phyloP scores from a whole-genome alignment of 1,140 invertebrate species.

The Papilio xuthus region DNA sequence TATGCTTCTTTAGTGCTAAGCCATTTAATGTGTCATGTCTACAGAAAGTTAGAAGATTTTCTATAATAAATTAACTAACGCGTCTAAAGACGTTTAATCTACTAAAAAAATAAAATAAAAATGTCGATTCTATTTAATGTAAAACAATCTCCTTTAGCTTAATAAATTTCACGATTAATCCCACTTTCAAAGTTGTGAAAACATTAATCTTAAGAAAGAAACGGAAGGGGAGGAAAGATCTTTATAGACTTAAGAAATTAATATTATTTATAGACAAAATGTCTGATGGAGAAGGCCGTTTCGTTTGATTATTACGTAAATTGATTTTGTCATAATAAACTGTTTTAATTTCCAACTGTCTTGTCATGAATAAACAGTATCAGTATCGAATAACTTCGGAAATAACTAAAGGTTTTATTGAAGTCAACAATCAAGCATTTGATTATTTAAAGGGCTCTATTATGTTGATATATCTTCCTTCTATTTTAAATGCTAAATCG shows the following conservation, averaged over 20 bases:
- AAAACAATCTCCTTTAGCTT: slow-evolving; percentile 3
- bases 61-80: not conserved
- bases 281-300: not conserved
- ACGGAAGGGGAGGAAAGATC: slow-evolving; percentile 2
- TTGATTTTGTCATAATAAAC: not conserved
- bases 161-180: slow-evolving; percentile 22
- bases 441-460: not conserved
- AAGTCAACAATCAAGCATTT: not conserved
- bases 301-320: not conserved
- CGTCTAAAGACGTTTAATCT: not conserved
- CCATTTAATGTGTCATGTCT: too few relatives aligned
- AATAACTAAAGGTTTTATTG: not conserved
- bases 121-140: not conserved
- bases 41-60: too few relatives aligned
- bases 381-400: not conserved
- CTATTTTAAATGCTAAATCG: too few relatives aligned
- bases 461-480: not conserved
- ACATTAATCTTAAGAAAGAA: slow-evolving; percentile 20
- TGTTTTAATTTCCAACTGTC: not conserved
- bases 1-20: too few relatives aligned
- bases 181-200: slow-evolving; percentile 9
- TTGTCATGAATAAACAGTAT: not conserved
- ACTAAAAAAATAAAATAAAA: not conserved
- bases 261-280: slow-evolving; percentile 4
- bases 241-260: slow-evolving; percentile 18